Base-by-base conservation (phyloP, 2,888 invertebrate species). In the Mellilla xanthometata region DNA sequence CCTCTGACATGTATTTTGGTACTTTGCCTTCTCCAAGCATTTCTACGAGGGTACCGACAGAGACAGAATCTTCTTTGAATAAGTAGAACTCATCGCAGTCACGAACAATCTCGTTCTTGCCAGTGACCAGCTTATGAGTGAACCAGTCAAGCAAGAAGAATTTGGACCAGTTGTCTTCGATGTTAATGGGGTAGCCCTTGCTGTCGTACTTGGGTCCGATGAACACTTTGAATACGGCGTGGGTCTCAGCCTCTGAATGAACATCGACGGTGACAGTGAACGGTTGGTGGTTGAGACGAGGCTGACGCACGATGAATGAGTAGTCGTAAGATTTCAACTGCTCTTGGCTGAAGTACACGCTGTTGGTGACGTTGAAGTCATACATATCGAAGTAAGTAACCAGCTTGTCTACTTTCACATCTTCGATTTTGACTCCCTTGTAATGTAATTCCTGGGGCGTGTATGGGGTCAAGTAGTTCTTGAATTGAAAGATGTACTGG, bases 131-230 rank as follows among this genome's bases (percentile, higher is more conserved):
- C 40, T 91, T 88, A 57, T 91, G 85, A 23, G 86, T 68, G 75
- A 93, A 93, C 69, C 83, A 85, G 68, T 94, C 94, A 13, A 93
- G 71, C 68, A 91, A 87, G 50, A 92, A 90, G 65, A 93, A 93
- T 69, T 93, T 91, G 61, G 86, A 76, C 71, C 91, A 90, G 70
- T 90, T 91, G 9, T 92, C 81, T 49, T 90, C 84, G 9, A 94
- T 66, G 49, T 78, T 76, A 12, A 92, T 64, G 15, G 80, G 76
- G 52, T 86, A 90, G 30, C 90, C 90, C 32, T 89, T 86, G 54
- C 90, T 83, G 63, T 94, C 92, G 65, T 91, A 93, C 75, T 93
- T 94, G 4, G 95, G 95, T 52, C 93, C 94, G 24, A 94, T 62
- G 90, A 93, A 95, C 12, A 94, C 77, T 57, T 92, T 92, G 42